Conservation (phyloP, 2,113 vertebrate species). For the Epinephelus moara region DNA sequence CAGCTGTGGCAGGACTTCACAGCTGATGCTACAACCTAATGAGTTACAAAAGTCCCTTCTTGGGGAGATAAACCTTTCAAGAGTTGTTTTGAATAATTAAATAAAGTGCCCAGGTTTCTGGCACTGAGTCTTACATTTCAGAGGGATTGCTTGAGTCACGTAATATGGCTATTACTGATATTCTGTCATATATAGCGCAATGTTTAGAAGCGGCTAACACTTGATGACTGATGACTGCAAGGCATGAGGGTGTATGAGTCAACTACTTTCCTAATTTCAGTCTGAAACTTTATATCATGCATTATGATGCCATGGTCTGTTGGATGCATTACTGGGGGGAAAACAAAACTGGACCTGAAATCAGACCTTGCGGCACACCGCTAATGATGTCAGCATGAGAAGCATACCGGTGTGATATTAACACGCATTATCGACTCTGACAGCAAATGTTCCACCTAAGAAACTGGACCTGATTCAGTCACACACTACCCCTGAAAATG, state of each 20-base stretch:
- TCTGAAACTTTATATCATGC: not conserved
- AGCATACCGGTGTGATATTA: not conserved
- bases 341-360: not conserved
- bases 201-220: not conserved
- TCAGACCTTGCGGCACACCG: not conserved
- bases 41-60: not conserved
- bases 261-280: not conserved
- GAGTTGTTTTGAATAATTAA: not conserved
- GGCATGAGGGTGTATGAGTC: not conserved
- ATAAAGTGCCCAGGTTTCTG: not conserved
- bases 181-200: not conserved
- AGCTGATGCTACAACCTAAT: conserved; percentile 12
- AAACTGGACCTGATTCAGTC: not conserved
- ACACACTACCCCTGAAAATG: not conserved
- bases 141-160: not conserved
- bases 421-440: not conserved
- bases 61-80: not conserved
- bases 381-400: not conserved
- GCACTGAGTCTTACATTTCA: conserved; percentile 13
- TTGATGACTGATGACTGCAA: not conserved
- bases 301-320: not conserved
- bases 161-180: not conserved
- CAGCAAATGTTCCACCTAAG: not conserved
- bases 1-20: conserved; percentile 24
- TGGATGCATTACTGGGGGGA: not conserved